These are phyloP conservation scores for Ctenosaura bakeri DNA, from an alignment of 2,797 vertebrate species.

Conservation along the genomic window DNA sequence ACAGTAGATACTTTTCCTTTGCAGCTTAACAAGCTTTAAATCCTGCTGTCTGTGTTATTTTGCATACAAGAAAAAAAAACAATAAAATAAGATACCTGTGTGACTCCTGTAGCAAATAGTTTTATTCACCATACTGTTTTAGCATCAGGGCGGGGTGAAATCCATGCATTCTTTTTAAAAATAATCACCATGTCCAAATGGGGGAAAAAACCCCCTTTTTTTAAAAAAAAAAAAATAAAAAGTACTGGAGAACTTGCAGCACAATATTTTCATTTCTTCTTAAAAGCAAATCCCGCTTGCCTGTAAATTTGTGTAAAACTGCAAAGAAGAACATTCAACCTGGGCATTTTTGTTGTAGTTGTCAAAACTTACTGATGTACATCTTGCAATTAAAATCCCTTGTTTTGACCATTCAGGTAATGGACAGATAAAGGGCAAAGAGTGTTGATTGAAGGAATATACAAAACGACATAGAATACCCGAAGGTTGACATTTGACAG, in stretches of 20 bases:
- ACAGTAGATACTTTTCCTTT: constrained; percentile 42
- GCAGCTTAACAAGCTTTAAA: constrained; percentile 54
- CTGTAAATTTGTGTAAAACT: neutral
- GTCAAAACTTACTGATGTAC: neutral
- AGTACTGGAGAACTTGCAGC: neutral
- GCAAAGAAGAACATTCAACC: neutral
- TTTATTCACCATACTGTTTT: neutral
- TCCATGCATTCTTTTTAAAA: neutral
- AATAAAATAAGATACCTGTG: constrained; percentile 2
- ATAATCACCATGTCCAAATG: neutral
- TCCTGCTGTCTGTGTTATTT: constrained; percentile 47
- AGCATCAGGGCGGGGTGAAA: neutral
- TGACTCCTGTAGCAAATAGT: neutral
- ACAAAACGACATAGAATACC: neutral
- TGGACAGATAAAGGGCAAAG: neutral
- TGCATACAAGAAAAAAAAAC: neutral
- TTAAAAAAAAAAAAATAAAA: neutral
- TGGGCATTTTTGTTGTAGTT: neutral
- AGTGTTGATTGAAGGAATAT: neutral
- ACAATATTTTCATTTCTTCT: neutral
- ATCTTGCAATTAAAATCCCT: neutral
- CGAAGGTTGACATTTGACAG: neutral
- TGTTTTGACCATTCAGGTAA: neutral
- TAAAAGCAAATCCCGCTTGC: no score
- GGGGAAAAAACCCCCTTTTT: neutral